These are phyloP conservation scores for Drosophila tristis DNA, from an alignment of 1,140 invertebrate genomes.

Conservation along the genomic window DNA sequence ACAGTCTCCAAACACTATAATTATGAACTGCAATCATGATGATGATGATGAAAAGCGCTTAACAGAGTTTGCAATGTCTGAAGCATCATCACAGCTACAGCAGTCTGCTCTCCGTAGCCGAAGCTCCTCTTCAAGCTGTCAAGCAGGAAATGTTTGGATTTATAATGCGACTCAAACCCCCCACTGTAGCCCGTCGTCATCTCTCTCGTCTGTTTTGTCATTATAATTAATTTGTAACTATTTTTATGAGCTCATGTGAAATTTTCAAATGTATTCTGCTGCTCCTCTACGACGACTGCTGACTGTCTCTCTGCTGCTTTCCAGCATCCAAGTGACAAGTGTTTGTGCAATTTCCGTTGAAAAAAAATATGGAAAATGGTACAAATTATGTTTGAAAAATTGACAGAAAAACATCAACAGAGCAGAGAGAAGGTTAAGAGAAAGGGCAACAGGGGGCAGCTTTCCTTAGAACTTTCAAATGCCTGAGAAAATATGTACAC, in stretches of 20 bases:
- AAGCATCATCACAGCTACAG: constrained; percentile 68
- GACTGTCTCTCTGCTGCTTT: constrained; percentile 25
- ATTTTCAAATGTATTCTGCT: constrained; percentile 66
- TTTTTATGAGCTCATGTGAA: constrained; percentile 82
- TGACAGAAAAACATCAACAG: constrained; percentile 61
- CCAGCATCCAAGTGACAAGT: constrained; percentile 68
- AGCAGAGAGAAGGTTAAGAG: constrained; percentile 18
- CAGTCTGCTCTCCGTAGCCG: constrained; percentile 34
- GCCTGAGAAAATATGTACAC: constrained; percentile 37
- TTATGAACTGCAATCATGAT: constrained; percentile 64
- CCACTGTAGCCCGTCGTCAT: neutral
- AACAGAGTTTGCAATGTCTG: constrained; percentile 60
- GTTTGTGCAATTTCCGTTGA: constrained; percentile 80
- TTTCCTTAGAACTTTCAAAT: constrained; percentile 74
- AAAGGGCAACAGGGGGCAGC: constrained; percentile 20
- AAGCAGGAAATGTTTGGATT: constrained; percentile 82
- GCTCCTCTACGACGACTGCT: constrained; percentile 25
- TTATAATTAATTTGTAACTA: constrained; percentile 83
- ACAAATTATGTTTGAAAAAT: constrained; percentile 74
- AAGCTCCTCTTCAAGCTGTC: constrained; percentile 78
- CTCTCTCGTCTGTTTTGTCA: constrained; percentile 59
- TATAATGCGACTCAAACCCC: constrained; percentile 58
- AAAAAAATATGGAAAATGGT: constrained; percentile 72
- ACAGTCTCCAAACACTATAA: constrained; percentile 67
- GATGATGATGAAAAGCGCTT: constrained; percentile 49